Percentiles rank a stretch among this genome's conserved stretches.
Conservation (phyloP, 2,797 vertebrate species). For the Danio aesculapii region DNA sequence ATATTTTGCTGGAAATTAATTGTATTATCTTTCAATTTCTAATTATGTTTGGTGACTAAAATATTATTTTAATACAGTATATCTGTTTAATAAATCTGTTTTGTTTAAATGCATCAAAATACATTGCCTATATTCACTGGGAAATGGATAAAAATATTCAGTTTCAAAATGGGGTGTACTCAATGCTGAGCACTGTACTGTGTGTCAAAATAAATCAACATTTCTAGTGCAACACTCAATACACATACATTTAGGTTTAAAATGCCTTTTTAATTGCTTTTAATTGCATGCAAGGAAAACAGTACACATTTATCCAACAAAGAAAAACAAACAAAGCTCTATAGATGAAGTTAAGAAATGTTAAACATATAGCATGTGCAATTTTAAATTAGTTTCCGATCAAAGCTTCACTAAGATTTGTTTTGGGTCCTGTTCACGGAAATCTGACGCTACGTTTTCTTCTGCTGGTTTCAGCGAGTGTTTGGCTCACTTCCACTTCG, state of each 20-base stretch:
- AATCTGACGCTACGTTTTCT: constrained; percentile 63
- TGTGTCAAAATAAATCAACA: too few relatives aligned
- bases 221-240: neutral
- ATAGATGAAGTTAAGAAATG: neutral
- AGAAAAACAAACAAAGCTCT: neutral
- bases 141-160: too few relatives aligned
- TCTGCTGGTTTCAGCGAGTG: constrained; percentile 58
- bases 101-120: too few relatives aligned
- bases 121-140: too few relatives aligned
- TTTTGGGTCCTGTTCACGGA: constrained; percentile 41
- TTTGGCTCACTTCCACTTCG: neutral
- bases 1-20: too few relatives aligned
- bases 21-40: too few relatives aligned
- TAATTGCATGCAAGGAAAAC: constrained; percentile 10
- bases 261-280: constrained; percentile 13
- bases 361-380: neutral
- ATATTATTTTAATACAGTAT: too few relatives aligned
- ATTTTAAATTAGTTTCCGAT: neutral
- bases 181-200: too few relatives aligned
- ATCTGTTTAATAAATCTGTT: too few relatives aligned
- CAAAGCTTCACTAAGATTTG: neutral
- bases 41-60: too few relatives aligned
- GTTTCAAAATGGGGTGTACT: too few relatives aligned
- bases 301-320: neutral
- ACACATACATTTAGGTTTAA: constrained; percentile 48